Conservation (phyloP, 2,888 invertebrate species). For the Cephus pulcher region DNA sequence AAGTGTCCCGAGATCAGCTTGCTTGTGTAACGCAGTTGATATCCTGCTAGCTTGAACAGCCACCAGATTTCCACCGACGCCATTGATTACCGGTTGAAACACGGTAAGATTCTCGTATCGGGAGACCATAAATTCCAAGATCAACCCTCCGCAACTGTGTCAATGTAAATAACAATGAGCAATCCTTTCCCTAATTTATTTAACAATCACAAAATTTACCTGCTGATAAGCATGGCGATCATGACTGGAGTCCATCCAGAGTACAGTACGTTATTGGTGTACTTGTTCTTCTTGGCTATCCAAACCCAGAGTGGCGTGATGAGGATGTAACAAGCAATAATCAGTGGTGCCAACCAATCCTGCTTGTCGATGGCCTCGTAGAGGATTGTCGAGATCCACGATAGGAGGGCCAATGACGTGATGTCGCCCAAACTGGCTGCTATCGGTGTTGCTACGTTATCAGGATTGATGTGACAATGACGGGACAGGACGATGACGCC, state of each 20-base stretch:
- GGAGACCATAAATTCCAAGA: conserved; percentile 78
- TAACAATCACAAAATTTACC: conserved; percentile 57
- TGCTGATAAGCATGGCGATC: conserved; percentile 84
- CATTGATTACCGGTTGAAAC: conserved; percentile 87
- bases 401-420: conserved; percentile 74
- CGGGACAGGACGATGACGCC: conserved; percentile 78
- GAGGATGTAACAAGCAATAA: conserved; percentile 73
- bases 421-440: conserved; percentile 86
- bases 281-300: conserved; percentile 77
- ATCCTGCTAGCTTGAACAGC: conserved; percentile 83
- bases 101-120: conserved; percentile 79
- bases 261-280: conserved; percentile 77
- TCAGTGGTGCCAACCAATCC: conserved; percentile 75
- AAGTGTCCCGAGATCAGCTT: conserved; percentile 73
- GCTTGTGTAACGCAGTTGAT: conserved; percentile 78
- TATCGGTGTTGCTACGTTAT: conserved; percentile 84
- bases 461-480: conserved; percentile 79
- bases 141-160: conserved; percentile 76
- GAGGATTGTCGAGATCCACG: conserved; percentile 71
- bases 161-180: neutral
- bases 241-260: conserved; percentile 84
- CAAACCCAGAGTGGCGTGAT: conserved; percentile 81
- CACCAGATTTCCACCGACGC: conserved; percentile 84
- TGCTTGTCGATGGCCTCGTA: conserved; percentile 72
- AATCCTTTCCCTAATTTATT: neutral